phyloP scores from a whole-genome alignment of 2,113 vertebrate species.

The Carollia perspicillata region DNA sequence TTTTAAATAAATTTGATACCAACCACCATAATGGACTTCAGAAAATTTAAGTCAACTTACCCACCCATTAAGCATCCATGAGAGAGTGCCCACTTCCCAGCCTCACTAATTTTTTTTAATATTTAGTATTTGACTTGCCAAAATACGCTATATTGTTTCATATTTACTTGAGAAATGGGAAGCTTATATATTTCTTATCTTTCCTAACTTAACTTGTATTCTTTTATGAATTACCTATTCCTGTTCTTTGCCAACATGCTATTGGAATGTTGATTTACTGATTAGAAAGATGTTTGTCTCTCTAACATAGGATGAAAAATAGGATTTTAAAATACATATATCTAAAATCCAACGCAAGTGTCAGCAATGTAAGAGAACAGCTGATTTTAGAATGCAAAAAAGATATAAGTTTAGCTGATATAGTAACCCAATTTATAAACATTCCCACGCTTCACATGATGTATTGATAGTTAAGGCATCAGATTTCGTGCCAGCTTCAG shows the following conservation, averaged over 20 bases:
- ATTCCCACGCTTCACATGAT: not conserved
- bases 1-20: not conserved
- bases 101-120: not conserved
- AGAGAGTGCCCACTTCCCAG: not conserved
- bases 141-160: not conserved
- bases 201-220: not conserved
- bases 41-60: not conserved
- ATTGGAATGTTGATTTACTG: not conserved
- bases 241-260: not conserved
- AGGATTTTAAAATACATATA: not conserved
- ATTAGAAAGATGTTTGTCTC: not conserved
- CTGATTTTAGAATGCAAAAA: not conserved
- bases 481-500: not conserved
- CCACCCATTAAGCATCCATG: not conserved
- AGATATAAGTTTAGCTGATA: not conserved
- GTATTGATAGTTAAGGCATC: not conserved
- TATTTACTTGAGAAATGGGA: not conserved
- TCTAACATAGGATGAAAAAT: not conserved
- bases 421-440: not conserved
- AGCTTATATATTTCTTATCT: not conserved
- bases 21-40: not conserved
- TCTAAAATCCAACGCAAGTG: not conserved
- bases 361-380: not conserved
- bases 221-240: not conserved
- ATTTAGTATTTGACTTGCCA: constrained; percentile 1